Percentiles rank a stretch among this genome's conserved stretches.
Evolutionary conservation across 2,113 vertebrate genomes (phyloP).

Genomic region (mouse (Mus musculus)): GRCm39 chr16:94513501-94514000

Average conservation of each 20-base stretch:
- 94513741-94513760: neutral
- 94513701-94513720: no score
- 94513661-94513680: neutral
- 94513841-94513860: neutral
- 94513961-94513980: neutral
- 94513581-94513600: neutral
- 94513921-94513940: neutral
- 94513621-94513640: neutral
- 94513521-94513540: neutral
- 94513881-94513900: neutral
- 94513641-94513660: neutral
- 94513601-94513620: no score
- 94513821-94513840: neutral
- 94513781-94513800: neutral
- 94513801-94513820: neutral
- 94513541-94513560: neutral
- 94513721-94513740: neutral
- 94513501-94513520: neutral
- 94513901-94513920: neutral
- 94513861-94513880: no score
- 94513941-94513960: neutral
- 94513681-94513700: neutral
- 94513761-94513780: neutral
- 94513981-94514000: neutral
- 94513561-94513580: neutral